These are phyloP conservation scores for Amniataba percoides DNA, from an alignment of 2,797 vertebrate genomes.

Conservation along the genomic window DNA sequence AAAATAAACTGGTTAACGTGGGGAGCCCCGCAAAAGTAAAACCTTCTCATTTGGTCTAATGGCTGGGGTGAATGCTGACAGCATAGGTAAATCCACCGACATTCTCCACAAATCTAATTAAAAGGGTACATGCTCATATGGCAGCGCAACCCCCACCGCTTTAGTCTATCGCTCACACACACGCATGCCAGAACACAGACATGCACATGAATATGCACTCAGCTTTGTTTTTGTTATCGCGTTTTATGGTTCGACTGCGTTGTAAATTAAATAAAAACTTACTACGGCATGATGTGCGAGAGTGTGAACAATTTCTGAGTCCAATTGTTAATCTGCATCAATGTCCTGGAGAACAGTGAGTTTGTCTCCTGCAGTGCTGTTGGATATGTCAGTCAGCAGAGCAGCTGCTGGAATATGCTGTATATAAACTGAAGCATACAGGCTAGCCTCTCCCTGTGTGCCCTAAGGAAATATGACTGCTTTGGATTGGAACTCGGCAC, in stretches of 20 bases:
- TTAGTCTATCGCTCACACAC: conserved; percentile 49
- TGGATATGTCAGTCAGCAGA: conserved; percentile 80
- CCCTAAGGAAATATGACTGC: conserved; percentile 86
- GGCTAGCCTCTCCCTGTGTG: conserved; percentile 73
- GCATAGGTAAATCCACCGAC: conserved; percentile 82
- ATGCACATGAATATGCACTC: conserved; percentile 36
- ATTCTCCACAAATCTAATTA: conserved; percentile 89
- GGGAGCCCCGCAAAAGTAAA: conserved; percentile 58
- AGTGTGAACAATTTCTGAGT: conserved; percentile 21
- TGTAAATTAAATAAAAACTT: conserved; percentile 41
- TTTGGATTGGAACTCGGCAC: conserved; percentile 81
- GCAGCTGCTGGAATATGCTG: conserved; percentile 84
- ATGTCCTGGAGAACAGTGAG: conserved; percentile 51
- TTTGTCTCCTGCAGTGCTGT: conserved; percentile 66
- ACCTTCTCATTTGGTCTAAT: conserved; percentile 68
- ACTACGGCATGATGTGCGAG: not conserved
- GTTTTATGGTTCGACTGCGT: not conserved
- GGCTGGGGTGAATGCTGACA: conserved; percentile 78
- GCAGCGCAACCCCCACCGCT: conserved; percentile 72
- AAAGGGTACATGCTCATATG: conserved; percentile 79
- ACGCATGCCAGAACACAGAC: conserved; percentile 60
- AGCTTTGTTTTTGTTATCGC: not conserved
- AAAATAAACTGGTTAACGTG: conserved; percentile 47
- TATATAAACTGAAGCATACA: conserved; percentile 83
- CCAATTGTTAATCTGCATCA: conserved; percentile 45